phyloP scores from a whole-genome alignment of 1,140 invertebrate species.

The Leguminivora glycinivorella region DNA sequence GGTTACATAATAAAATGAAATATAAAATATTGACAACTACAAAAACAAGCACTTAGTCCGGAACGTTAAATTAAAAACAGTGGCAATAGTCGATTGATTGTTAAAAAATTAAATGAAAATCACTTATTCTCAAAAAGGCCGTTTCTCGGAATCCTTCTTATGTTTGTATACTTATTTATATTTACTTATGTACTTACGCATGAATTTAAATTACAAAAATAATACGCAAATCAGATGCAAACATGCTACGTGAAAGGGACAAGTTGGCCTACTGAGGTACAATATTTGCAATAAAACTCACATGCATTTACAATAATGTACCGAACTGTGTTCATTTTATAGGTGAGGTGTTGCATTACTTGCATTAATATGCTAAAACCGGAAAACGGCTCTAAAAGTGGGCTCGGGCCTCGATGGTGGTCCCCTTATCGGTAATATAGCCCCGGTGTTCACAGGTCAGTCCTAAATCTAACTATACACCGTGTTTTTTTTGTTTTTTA shows the following conservation, averaged over 20 bases:
- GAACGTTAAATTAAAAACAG: too few relatives aligned
- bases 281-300: not conserved
- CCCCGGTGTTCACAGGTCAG: not conserved
- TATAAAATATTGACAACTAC: too few relatives aligned
- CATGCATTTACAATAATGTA: not conserved
- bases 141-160: too few relatives aligned
- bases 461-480: not conserved
- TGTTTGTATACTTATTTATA: too few relatives aligned
- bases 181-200: too few relatives aligned
- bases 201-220: too few relatives aligned
- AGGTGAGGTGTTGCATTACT: conserved; percentile 33
- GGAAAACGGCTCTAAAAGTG: conserved; percentile 67
- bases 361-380: conserved; percentile 51
- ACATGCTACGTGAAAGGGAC: not conserved
- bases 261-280: not conserved
- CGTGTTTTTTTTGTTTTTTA: too few relatives aligned
- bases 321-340: not conserved
- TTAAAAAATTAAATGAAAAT: too few relatives aligned
- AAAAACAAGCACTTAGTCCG: too few relatives aligned
- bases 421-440: conserved; percentile 61
- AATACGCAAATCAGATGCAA: not conserved
- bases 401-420: conserved; percentile 63
- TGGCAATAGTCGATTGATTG: too few relatives aligned
- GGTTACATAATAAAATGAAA: too few relatives aligned
- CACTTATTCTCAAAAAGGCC: too few relatives aligned